A percentile compares a stretch with the other conserved stretches of the same genome.
Conservation (phyloP, 2,113 vertebrate species). For the Tachuris rubrigastra region DNA sequence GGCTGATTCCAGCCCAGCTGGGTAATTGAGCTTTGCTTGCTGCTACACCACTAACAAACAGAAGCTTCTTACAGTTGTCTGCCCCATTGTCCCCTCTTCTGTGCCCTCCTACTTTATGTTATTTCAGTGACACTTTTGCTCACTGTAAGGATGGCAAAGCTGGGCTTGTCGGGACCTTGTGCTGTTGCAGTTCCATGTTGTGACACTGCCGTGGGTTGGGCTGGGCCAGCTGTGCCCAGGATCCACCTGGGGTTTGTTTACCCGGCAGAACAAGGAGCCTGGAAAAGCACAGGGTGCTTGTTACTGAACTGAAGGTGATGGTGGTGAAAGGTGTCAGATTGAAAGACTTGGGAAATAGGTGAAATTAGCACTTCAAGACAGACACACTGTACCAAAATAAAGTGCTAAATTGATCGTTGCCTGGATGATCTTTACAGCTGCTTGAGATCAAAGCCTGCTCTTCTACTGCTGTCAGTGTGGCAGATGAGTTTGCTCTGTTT, state of each 20-base stretch:
- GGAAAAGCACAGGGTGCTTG: rapidly evolving
- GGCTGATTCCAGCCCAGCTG: neutral
- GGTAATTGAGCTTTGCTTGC: neutral
- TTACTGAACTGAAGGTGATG: neutral
- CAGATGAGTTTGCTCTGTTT: neutral
- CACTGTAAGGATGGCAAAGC: neutral
- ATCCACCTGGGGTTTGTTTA: neutral
- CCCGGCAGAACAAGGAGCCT: rapidly evolving
- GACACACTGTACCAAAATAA: neutral
- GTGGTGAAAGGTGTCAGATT: neutral
- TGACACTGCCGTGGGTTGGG: neutral
- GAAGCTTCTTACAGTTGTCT: neutral
- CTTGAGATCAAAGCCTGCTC: neutral
- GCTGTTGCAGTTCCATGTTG: constrained; percentile 16
- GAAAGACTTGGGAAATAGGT: neutral
- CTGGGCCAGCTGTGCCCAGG: neutral
- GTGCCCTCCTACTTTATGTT: neutral
- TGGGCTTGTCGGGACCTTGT: neutral
- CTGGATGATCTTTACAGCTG: neutral
- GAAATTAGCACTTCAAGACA: neutral
- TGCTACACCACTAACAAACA: neutral
- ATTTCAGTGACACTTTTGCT: neutral
- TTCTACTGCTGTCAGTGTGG: neutral
- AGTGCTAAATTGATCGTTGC: neutral
- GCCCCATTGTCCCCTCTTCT: neutral